Percentiles rank a stretch among this genome's conserved stretches.
phyloP scores from a whole-genome alignment of 2,797 vertebrate species.

The Gallinago stenura region DNA sequence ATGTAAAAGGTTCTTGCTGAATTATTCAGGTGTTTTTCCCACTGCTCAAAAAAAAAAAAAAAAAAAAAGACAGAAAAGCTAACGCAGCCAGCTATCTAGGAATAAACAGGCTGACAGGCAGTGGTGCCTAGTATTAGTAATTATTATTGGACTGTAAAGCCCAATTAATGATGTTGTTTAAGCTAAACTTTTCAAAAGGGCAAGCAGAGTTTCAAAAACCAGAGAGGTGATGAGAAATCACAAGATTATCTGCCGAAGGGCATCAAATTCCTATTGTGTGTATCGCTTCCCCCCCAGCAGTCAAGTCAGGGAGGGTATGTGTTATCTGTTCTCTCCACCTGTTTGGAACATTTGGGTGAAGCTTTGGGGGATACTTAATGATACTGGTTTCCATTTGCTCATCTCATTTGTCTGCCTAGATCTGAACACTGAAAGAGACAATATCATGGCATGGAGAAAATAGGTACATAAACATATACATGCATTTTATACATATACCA shows the following conservation, averaged over 20 bases:
- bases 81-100: neutral
- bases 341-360: constrained; percentile 4
- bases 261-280: fast-evolving
- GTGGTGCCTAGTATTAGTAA: neutral
- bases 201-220: neutral
- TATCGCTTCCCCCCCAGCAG: neutral
- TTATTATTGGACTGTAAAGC: neutral
- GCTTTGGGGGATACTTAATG: neutral
- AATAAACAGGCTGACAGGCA: constrained; percentile 16
- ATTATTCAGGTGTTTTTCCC: constrained; percentile 66
- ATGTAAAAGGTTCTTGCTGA: constrained; percentile 66
- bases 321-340: constrained; percentile 20
- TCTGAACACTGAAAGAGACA: neutral
- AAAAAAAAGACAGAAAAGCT: neutral
- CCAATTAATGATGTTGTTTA: neutral
- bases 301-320: neutral
- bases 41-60: neutral
- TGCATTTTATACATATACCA: neutral
- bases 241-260: neutral
- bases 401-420: constrained; percentile 2
- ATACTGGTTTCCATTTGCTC: constrained; percentile 19
- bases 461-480: neutral
- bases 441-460: neutral
- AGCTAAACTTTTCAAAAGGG: neutral
- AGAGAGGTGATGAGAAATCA: neutral